Evolutionary conservation across 2,113 vertebrate genomes (phyloP), one percentile per base, ranked within the genome.

Genomic region (Platycercus adscitus): DNA sequence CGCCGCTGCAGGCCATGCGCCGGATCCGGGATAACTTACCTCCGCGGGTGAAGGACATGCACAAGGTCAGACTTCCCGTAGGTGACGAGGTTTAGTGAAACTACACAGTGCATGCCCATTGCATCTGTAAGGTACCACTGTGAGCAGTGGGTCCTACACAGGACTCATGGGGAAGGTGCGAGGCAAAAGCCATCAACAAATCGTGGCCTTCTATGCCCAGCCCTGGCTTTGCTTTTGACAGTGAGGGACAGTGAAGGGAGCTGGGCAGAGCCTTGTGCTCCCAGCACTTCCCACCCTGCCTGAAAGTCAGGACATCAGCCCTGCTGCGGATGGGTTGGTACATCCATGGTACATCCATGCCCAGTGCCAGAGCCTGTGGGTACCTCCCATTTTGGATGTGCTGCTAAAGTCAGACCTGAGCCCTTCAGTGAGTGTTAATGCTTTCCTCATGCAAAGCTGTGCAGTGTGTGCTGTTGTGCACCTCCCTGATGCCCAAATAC

Each of bases 11-110:
- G 98, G 99, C 99, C 91, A 99, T 99, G 99, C 98, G 99, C 97
- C 99, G 99, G 93, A 99, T 99, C 97, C 98, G 99, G 76, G 99
- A 99, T 97, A 99, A 99, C 97, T 97, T 99, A 50, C 99, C 99
- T 0, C 99, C 99, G 11, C 98, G 99, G 94, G 98, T 99, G 91
- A 99, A 99, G 97, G 99, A 99, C 95, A 80, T 98, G 7, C 99
- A 99, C 96, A 99, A 99, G 99, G 99, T 99, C 56, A 97, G 98
- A 17, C 25, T 31, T 3, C 2, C 31, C 4, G 0, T 5, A 7
- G 31, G 13, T 13, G 8, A 5, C 1, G 3, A 73, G 33, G n/a
- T 7, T 11, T 47, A 28, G 3, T 6, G 6, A 8, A 49, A 4
- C 17, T 33, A 7, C 11, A 5, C 10, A 1, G 6, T 47, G 24